Evolutionary conservation across 2,113 vertebrate species (phyloP), one percentile per base, ranked within the genome.

Genomic region (Odocoileus virginianus): DNA sequence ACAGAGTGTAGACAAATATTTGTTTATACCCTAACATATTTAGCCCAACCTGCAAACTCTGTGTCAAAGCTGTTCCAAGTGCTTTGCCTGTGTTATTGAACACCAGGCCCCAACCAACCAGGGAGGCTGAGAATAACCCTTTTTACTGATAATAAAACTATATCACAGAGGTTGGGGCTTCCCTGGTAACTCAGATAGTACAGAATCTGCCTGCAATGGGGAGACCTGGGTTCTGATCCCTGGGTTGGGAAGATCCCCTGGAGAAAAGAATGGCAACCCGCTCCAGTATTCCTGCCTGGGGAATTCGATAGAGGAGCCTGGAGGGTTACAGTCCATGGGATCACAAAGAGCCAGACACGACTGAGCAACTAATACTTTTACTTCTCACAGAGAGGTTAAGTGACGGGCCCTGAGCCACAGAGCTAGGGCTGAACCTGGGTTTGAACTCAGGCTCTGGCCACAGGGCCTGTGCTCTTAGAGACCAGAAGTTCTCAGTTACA

Each of bases 331-430:
- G 36, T 74, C 36, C 21, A 25, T 25, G 71, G 36, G 36, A 7
- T 74, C 36, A 74, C 36, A 43, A 74, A 74, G 36, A 40, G 21
- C 25, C 21, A 25, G 71, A 74, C 71, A 14, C 0, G 5, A 25
- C 36, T 74, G 67, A 12, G 19, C 40, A 10, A 74, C n/a, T 21
- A 40, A 40, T 12, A 23, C n/a, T 74, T 74, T 71, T 12, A 23
- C 19, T 74, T 74, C 40, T 36, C 28, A 40, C 47, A 60, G 92
- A 91, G 92, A 97, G 28, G 27, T 90, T 89, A 83, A 96, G 15
- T 40, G 57, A 81, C 40, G 58, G 81, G 19, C 21, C 19, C 13
- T 57, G 27, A 40, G 52, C 81, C 78, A 60, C 27, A 95, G n/a
- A 90, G 64, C 52, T 4, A 13, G 23, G 16, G 4, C 10, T 1